Conservation (phyloP, 2,888 invertebrate genomes). For the Amorpha juglandis region DNA sequence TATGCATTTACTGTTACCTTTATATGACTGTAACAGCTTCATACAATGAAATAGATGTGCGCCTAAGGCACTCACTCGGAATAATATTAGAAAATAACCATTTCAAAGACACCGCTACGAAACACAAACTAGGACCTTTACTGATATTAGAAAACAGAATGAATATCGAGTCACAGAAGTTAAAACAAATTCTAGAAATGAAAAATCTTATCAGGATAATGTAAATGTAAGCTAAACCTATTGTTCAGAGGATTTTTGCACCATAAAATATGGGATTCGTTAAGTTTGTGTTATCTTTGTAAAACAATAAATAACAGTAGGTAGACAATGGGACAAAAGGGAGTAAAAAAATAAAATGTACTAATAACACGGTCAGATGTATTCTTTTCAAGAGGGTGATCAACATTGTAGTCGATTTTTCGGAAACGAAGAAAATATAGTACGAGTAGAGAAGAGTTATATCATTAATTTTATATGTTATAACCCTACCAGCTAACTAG, state of each 20-base stretch:
- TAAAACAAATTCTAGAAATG: not conserved
- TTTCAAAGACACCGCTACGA: not conserved
- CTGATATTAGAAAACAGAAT: not conserved
- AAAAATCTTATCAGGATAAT: not conserved
- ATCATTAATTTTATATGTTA: too few relatives aligned
- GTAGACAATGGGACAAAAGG: not conserved
- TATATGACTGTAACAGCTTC: not conserved
- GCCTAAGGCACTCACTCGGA: not conserved
- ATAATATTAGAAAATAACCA: not conserved
- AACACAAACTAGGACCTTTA: not conserved
- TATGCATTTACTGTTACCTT: not conserved
- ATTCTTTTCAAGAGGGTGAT: not conserved
- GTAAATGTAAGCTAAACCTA: not conserved
- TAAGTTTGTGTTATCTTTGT: not conserved
- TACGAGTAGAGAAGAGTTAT: too few relatives aligned
- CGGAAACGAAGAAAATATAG: not conserved
- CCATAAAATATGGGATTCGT: not conserved
- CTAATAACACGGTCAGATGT: not conserved
- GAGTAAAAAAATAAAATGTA: not conserved
- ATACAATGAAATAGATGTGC: not conserved
- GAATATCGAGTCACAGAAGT: not conserved
- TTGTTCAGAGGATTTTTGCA: not conserved
- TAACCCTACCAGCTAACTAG: too few relatives aligned
- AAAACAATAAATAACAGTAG: not conserved
- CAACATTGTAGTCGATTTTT: not conserved